These are phyloP conservation scores for Caenorhabditis remanei DNA, from an alignment of 1,140 invertebrate species.

Conservation along the genomic window DNA sequence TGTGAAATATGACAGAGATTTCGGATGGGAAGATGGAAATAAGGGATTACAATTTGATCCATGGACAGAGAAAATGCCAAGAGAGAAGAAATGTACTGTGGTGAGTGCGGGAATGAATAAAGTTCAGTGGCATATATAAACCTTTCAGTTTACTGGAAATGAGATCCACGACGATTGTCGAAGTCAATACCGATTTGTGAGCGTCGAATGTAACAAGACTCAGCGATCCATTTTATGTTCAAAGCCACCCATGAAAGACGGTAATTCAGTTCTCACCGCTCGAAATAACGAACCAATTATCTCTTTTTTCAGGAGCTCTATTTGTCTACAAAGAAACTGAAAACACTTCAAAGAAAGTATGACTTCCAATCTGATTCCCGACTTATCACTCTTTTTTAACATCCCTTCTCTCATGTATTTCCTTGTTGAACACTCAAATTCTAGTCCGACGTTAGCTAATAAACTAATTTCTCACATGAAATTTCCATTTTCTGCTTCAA, in stretches of 20 bases:
- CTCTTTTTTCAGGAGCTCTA: conserved; percentile 39
- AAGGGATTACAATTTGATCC: conserved; percentile 37
- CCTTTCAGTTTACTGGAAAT: conserved; percentile 40
- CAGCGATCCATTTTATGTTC: conserved; percentile 30
- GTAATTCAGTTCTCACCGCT: neutral
- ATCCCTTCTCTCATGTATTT: conserved; percentile 19
- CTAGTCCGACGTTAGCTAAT: conserved; percentile 37
- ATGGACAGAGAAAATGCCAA: conserved; percentile 46
- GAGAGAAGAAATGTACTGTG: conserved; percentile 42
- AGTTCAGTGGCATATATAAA: too few relatives aligned
- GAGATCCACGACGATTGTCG: conserved; percentile 40
- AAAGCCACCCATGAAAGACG: conserved; percentile 5
- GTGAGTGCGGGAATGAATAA: neutral
- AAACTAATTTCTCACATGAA: conserved; percentile 49
- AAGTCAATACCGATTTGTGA: conserved; percentile 43
- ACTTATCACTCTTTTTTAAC: neutral
- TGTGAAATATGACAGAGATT: conserved; percentile 38
- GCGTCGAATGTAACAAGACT: conserved; percentile 26
- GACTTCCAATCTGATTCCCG: neutral
- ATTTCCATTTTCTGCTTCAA: neutral
- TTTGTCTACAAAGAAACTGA: conserved; percentile 34
- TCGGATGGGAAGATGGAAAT: conserved; percentile 45
- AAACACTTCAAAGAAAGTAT: conserved; percentile 24
- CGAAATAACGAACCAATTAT: neutral
- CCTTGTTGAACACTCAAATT: conserved; percentile 39